phyloP scores from a whole-genome alignment of 2,888 invertebrate genomes.

The Neoitamus cyanurus region DNA sequence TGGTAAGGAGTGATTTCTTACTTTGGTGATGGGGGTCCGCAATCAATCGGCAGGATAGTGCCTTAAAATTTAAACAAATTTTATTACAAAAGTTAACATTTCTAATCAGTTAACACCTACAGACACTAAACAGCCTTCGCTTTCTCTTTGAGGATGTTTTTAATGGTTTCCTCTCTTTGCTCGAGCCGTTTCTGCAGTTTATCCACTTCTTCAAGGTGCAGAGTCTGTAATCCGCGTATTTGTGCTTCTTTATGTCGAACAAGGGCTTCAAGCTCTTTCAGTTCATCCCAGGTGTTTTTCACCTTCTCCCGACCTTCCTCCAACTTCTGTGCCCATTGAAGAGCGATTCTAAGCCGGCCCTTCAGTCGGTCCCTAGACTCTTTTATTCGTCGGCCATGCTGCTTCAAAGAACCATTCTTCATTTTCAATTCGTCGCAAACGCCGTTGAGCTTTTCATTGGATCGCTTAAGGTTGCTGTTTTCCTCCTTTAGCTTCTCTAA shows the following conservation, averaged over 20 bases:
- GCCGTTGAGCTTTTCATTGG: constrained; percentile 55
- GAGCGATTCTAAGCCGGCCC: constrained; percentile 61
- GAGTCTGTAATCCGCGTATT: constrained; percentile 61
- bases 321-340: constrained; percentile 64
- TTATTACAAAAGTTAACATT: not conserved
- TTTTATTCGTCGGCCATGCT: constrained; percentile 59
- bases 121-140: constrained; percentile 27
- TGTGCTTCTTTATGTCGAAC: constrained; percentile 65
- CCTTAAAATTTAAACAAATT: not conserved
- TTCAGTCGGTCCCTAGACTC: constrained; percentile 63
- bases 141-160: constrained; percentile 60
- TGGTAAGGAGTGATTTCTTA: too few relatives aligned
- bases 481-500: constrained; percentile 53
- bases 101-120: not conserved
- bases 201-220: constrained; percentile 62
- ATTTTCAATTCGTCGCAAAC: constrained; percentile 55
- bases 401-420: constrained; percentile 57
- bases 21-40: too few relatives aligned
- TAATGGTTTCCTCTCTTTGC: constrained; percentile 65
- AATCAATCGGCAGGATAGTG: not conserved
- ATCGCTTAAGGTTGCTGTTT: constrained; percentile 55
- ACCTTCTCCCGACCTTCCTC: constrained; percentile 62
- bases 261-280: constrained; percentile 62
- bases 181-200: constrained; percentile 61
- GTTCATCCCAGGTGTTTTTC: constrained; percentile 62